Base-by-base conservation (phyloP, 2,113 vertebrate species). In the Cottus gobio region DNA sequence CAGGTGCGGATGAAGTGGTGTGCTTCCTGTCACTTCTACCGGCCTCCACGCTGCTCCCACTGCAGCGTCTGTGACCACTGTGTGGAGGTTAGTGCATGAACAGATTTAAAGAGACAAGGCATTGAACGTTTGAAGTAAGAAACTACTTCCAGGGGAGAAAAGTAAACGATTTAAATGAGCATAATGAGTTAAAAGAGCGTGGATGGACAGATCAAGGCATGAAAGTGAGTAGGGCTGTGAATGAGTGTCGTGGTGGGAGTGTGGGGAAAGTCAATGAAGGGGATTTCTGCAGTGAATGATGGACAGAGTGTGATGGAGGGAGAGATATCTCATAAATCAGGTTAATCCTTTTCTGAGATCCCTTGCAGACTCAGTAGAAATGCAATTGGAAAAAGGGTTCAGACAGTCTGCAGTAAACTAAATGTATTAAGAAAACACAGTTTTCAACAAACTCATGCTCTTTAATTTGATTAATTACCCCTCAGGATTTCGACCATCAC, bases 1-100 rank as follows among this genome's bases (percentile, higher is more conserved):
- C 97, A 98, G 94, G 96, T 99, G 93, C 96, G 97, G 87, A 98
- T 99, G 97, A 99, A 99, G 85, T 99, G 97, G 98, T 99, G 98
- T 0, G 95, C 96, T 0, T 97, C 98, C 0, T 99, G 98, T 88
- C 97, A 97, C 85, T 99, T 99, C 94, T 99, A 99, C 93, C 95
- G 98, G 18, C 97, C 97, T 0, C 97, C 97, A 0, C 96, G 97
- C 79, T 99, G 98, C 92, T 98, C 97, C 7, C 98, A 99, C 90
- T 99, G 98, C 95, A 99, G 98, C 0, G 96, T 98, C 83, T 99
- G 98, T 1, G 97, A 99, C 94, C 98, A 97, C 94, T 99, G 98
- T 1, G 98, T 99, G 28, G 97, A 99, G 97, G 98, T 99, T 86
- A 95, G 96, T 52, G 4, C 4, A 8, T 0, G 16, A 6, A 57